These are phyloP conservation scores for Colaptes auratus DNA, from an alignment of 2,113 vertebrate species.

Conservation along the genomic window DNA sequence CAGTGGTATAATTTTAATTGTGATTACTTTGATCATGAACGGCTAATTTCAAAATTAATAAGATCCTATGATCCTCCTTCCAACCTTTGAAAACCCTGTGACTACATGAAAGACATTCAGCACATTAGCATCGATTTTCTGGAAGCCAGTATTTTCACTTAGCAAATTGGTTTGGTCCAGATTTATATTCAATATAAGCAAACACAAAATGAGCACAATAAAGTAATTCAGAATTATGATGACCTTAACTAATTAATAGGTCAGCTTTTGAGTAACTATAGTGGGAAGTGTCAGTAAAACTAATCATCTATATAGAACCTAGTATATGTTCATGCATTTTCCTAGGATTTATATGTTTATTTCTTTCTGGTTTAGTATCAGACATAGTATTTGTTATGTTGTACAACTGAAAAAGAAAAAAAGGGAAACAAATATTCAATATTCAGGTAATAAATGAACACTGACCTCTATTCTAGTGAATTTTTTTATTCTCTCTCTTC, in stretches of 20 bases:
- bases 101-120: not conserved
- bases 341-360: not conserved
- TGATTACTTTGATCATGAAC: not conserved
- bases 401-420: not conserved
- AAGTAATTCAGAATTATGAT: not conserved
- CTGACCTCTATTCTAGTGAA: not conserved
- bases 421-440: not conserved
- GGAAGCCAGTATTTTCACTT: not conserved
- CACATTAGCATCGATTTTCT: not conserved
- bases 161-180: not conserved
- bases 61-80: not conserved
- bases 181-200: not conserved
- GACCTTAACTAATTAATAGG: not conserved
- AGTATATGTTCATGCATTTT: not conserved
- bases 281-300: slow-evolving; percentile 18
- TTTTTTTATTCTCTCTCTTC: not conserved
- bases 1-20: not conserved
- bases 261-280: not conserved
- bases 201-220: not conserved
- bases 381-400: not conserved
- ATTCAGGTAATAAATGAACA: not conserved
- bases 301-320: not conserved
- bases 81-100: not conserved
- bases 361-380: not conserved
- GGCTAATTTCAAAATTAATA: not conserved